Conservation (phyloP, 1,140 invertebrate genomes). For the Calephelis virginiensis region DNA sequence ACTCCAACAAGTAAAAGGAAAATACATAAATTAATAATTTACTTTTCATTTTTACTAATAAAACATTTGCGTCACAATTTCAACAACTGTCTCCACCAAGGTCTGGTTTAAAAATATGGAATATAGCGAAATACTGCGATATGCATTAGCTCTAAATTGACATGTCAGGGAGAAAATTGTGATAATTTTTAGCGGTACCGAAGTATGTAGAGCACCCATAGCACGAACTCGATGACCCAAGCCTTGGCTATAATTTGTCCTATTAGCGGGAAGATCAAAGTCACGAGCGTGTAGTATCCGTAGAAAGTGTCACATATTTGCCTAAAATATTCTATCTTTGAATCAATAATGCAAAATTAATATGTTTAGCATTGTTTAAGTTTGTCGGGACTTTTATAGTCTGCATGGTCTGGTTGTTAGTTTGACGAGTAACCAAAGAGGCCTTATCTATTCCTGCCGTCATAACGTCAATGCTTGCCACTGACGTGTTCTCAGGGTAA, state of each 20-base stretch:
- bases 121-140: slow-evolving; percentile 34
- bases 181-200: slow-evolving; percentile 74
- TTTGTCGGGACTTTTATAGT: not conserved
- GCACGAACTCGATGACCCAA: slow-evolving; percentile 58
- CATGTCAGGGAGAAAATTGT: slow-evolving; percentile 53
- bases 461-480: too few species aligned
- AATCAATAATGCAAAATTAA: too few species aligned
- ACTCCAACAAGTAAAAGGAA: slow-evolving; percentile 39
- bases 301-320: slow-evolving; percentile 74
- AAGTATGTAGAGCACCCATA: slow-evolving; percentile 56
- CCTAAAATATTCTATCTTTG: slow-evolving; percentile 44
- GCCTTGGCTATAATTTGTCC: slow-evolving; percentile 58
- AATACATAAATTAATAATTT: slow-evolving; percentile 37
- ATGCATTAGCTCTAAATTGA: slow-evolving; percentile 48
- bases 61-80: slow-evolving; percentile 40
- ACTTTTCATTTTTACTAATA: slow-evolving; percentile 46
- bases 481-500: too few species aligned
- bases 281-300: slow-evolving; percentile 40
- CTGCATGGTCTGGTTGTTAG: too few species aligned
- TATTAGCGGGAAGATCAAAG: slow-evolving; percentile 64
- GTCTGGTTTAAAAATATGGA: slow-evolving; percentile 53
- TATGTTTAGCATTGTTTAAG: too few species aligned
- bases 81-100: slow-evolving; percentile 42
- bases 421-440: too few species aligned
- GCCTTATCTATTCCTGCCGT: too few species aligned